phyloP scores from a whole-genome alignment of 2,113 vertebrate genomes.

The Mionectes macconnelli region DNA sequence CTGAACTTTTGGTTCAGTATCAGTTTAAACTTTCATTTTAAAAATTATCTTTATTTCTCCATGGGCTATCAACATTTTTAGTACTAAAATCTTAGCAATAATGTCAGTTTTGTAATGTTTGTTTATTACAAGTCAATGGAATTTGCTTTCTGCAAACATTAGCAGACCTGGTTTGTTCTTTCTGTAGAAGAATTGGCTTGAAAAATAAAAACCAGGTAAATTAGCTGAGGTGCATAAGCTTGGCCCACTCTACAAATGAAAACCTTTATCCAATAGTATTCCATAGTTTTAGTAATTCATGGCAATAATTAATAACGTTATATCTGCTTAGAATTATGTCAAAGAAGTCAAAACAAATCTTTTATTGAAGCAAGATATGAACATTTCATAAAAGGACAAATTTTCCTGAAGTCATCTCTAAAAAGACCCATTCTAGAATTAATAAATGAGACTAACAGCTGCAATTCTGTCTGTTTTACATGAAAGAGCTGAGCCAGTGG shows the following conservation, averaged over 20 bases:
- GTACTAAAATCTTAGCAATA: not conserved
- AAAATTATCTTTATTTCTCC: not conserved
- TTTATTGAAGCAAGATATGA: not conserved
- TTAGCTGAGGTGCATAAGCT: not conserved
- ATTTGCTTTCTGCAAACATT: not conserved
- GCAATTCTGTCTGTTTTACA: not conserved
- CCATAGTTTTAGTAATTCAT: not conserved
- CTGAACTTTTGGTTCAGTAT: not conserved
- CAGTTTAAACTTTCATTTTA: not conserved
- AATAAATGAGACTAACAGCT: not conserved
- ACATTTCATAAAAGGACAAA: not conserved
- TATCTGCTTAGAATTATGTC: not conserved
- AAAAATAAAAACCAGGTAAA: not conserved
- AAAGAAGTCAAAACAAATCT: not conserved
- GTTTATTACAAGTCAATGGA: not conserved
- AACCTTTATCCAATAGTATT: not conserved
- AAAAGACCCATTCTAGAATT: not conserved
- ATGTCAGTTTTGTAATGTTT: not conserved
- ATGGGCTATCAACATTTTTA: not conserved
- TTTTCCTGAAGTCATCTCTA: not conserved
- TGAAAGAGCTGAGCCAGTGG: not conserved
- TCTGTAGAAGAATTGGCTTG: not conserved
- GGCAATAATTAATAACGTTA: not conserved
- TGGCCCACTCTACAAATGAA: not conserved
- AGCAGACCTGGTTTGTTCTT: not conserved